Evolutionary conservation across 2,113 vertebrate species (phyloP).

Genomic region (Hydropotes inermis): DNA sequence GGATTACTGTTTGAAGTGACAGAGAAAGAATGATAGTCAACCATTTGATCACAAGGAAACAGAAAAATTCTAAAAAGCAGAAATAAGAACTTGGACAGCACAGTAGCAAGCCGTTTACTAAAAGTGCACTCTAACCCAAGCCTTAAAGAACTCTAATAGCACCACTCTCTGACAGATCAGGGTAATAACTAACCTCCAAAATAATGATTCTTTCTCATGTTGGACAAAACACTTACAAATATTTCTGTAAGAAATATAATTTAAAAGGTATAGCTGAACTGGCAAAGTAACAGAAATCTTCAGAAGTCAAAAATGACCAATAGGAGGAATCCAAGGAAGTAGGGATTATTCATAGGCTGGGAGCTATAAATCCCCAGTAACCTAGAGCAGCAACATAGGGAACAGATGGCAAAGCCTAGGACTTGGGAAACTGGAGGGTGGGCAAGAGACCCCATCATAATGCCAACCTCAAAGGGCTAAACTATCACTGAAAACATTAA

Average conservation of each 20-base stretch:
- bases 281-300: background rate
- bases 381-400: background rate
- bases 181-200: background rate
- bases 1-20: background rate
- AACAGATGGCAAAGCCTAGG: background rate
- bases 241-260: slow-evolving; percentile 2
- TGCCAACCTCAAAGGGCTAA: background rate
- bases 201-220: background rate
- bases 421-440: background rate
- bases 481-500: background rate
- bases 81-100: background rate
- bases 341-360: background rate
- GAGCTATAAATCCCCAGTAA: background rate
- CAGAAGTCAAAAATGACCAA: background rate
- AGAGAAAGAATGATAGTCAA: background rate
- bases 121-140: background rate
- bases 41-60: background rate
- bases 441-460: background rate
- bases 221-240: background rate
- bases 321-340: background rate
- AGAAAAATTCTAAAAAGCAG: slow-evolving; percentile 7
- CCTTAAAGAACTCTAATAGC: background rate
- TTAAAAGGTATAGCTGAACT: background rate
- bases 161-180: background rate
- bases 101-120: background rate